A percentile compares a stretch with the other conserved stretches of the same genome.
phyloP scores from a whole-genome alignment of 64 coral and sea anemone genomes.

The Orbicella faveolata region DNA sequence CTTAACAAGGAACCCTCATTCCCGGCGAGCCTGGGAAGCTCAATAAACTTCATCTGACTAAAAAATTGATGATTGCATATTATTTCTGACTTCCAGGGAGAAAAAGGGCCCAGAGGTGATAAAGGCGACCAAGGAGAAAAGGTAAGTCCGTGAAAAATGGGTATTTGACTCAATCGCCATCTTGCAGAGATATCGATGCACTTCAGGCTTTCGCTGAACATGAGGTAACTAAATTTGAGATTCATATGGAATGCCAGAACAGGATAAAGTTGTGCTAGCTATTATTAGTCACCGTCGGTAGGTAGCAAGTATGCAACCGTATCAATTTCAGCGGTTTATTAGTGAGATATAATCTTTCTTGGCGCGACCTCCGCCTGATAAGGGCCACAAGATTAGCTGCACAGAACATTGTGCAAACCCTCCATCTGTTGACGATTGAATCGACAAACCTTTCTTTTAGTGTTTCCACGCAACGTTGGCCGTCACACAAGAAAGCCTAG shows the following conservation, averaged over 20 bases:
- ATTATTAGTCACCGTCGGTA: slow-evolving; percentile 10
- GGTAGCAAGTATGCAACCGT: slow-evolving; percentile 2
- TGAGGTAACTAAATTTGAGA: background rate
- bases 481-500: background rate
- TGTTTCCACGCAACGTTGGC: background rate
- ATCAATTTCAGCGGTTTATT: slow-evolving; percentile 26
- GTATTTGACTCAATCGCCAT: background rate
- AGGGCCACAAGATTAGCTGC: background rate
- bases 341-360: slow-evolving; percentile 10
- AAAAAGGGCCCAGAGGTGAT: slow-evolving; percentile 13
- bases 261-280: background rate
- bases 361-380: background rate
- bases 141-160: background rate
- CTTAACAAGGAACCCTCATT: too few species aligned
- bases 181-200: background rate
- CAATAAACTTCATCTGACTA: too few species aligned
- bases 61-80: background rate
- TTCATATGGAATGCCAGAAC: background rate
- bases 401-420: background rate
- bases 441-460: background rate
- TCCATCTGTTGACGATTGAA: slow-evolving; percentile 7
- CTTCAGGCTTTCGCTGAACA: background rate
- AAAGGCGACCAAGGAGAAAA: slow-evolving; percentile 32
- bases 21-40: too few species aligned
- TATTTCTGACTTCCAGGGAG: slow-evolving; percentile 2